Evolutionary conservation across 2,888 invertebrate species (phyloP).

Genomic region (Ctenicera cuprea): DNA sequence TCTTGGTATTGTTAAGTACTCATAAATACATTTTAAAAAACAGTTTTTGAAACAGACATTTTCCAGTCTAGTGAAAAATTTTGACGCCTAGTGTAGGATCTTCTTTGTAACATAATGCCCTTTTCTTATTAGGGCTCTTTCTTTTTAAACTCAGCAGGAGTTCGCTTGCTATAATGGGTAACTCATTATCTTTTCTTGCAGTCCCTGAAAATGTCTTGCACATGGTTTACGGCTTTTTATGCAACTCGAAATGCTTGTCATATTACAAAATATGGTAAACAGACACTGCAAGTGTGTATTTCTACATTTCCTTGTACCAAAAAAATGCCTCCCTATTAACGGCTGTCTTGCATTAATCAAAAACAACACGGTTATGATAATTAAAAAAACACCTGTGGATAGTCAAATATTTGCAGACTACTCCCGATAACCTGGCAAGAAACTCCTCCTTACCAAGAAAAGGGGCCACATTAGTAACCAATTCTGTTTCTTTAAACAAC

Average conservation of each 20-base stretch:
- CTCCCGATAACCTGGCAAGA: slow-evolving; percentile 1
- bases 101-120: neutral
- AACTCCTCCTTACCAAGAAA: neutral
- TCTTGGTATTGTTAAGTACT: no score
- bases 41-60: no score
- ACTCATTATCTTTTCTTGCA: slow-evolving; percentile 27
- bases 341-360: neutral
- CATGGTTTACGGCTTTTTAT: slow-evolving; percentile 6
- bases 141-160: slow-evolving; percentile 19
- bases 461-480: slow-evolving; percentile 18
- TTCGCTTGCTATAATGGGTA: slow-evolving; percentile 9
- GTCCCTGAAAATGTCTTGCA: slow-evolving; percentile 21
- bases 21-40: no score
- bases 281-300: slow-evolving; percentile 9
- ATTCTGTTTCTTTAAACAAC: slow-evolving; percentile 27
- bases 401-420: no score
- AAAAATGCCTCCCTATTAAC: neutral
- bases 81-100: neutral
- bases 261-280: slow-evolving; percentile 22
- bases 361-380: no score
- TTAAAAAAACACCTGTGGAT: no score
- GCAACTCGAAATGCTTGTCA: slow-evolving; percentile 13
- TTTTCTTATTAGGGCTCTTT: neutral
- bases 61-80: no score
- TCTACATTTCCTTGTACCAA: slow-evolving; percentile 9